Evolutionary conservation across 2,113 vertebrate species (phyloP).

Genomic region (Thunnus thynnus): DNA sequence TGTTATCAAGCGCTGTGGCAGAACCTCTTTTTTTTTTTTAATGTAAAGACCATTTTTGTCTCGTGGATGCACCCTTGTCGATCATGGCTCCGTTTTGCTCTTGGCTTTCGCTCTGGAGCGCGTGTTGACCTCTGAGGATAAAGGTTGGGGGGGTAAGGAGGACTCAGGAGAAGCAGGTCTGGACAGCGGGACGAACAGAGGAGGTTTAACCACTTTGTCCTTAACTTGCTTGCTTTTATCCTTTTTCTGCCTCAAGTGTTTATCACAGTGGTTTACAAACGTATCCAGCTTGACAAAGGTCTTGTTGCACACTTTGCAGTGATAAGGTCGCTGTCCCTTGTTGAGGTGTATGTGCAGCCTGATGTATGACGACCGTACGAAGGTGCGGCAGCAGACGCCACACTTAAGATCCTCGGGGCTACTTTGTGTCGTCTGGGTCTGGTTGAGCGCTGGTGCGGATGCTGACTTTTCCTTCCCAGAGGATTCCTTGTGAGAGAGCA

Average conservation of each 20-base stretch:
- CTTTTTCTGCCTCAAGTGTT: conserved; percentile 73
- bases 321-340: conserved; percentile 69
- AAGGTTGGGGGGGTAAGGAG: conserved; percentile 9
- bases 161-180: conserved; percentile 41
- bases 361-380: conserved; percentile 78
- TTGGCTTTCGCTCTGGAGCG: conserved; percentile 82
- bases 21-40: background rate
- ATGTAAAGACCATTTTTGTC: background rate
- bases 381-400: conserved; percentile 78
- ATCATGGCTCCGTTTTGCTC: conserved; percentile 65
- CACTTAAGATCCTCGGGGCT: conserved; percentile 72
- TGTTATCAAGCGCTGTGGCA: background rate
- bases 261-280: conserved; percentile 82
- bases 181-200: conserved; percentile 66
- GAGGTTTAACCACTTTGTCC: conserved; percentile 67
- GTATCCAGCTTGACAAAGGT: conserved; percentile 76
- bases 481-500: conserved; percentile 78
- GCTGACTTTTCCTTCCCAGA: conserved; percentile 38
- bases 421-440: conserved; percentile 65
- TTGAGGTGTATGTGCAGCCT: conserved; percentile 72
- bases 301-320: conserved; percentile 84
- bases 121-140: conserved; percentile 78
- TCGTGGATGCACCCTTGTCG: background rate
- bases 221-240: conserved; percentile 55
- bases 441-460: background rate